Evolutionary conservation across 2,797 vertebrate genomes (phyloP).

Genomic region (Chiloscyllium punctatum): DNA sequence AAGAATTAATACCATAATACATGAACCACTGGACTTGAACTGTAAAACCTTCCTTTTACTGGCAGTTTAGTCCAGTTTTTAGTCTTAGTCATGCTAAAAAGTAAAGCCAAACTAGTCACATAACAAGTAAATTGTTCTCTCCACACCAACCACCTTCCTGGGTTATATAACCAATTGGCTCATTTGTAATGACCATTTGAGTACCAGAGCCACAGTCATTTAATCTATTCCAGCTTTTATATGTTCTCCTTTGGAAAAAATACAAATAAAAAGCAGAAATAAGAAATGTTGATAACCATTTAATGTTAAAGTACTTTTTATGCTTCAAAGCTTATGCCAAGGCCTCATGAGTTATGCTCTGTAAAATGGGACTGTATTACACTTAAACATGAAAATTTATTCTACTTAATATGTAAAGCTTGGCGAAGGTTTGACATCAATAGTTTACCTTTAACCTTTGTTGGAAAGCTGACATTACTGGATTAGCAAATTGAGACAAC

Average conservation of each 20-base stretch:
- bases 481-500: not conserved
- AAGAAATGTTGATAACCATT: not conserved
- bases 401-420: not conserved
- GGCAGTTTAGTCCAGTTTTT: not conserved
- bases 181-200: not conserved
- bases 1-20: conserved; percentile 38
- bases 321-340: not conserved
- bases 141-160: not conserved
- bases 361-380: not conserved
- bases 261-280: not conserved
- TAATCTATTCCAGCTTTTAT: not conserved
- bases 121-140: not conserved
- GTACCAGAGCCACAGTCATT: not conserved
- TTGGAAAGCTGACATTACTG: not conserved
- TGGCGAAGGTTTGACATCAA: not conserved
- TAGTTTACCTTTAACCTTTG: not conserved
- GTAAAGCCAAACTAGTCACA: not conserved
- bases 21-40: not conserved
- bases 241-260: not conserved
- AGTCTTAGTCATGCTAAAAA: too few species aligned
- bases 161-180: not conserved
- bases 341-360: not conserved
- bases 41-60: not conserved
- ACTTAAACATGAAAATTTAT: not conserved
- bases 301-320: not conserved